These are phyloP conservation scores for Bombus impatiens DNA, from an alignment of 1,140 invertebrate genomes.

Conservation along the genomic window DNA sequence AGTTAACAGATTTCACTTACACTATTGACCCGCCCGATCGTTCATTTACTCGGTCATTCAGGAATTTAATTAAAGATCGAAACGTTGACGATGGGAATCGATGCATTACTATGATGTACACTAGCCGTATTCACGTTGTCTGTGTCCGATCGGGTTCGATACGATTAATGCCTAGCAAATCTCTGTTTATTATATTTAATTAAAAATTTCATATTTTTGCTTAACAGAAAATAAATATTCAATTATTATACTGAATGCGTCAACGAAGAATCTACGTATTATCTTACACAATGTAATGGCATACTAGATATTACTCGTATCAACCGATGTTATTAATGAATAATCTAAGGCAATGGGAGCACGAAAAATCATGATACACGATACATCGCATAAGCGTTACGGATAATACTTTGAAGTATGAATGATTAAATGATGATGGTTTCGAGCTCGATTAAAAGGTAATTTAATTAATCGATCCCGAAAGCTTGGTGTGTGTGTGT, in stretches of 20 bases:
- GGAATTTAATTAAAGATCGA: slow-evolving; percentile 71
- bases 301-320: slow-evolving; percentile 33
- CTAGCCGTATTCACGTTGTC: slow-evolving; percentile 36
- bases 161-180: slow-evolving; percentile 39
- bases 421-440: slow-evolving; percentile 24
- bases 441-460: slow-evolving; percentile 23
- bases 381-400: slow-evolving; percentile 37
- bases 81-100: slow-evolving; percentile 64
- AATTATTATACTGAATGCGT: background rate
- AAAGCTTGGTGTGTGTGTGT: background rate
- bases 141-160: slow-evolving; percentile 13
- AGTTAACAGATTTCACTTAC: slow-evolving; percentile 79
- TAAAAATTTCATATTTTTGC: background rate
- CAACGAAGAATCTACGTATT: background rate
- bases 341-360: slow-evolving; percentile 18
- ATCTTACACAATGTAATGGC: slow-evolving; percentile 11
- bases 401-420: slow-evolving; percentile 51
- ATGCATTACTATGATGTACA: slow-evolving; percentile 53
- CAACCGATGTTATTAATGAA: slow-evolving; percentile 16
- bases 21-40: slow-evolving; percentile 75
- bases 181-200: slow-evolving; percentile 3
- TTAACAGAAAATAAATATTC: background rate
- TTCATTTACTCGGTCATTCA: slow-evolving; percentile 65
- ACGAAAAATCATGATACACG: slow-evolving; percentile 34
- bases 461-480: background rate